Evolutionary conservation across 2,888 invertebrate genomes (phyloP).

Genomic region (Timandra comae): DNA sequence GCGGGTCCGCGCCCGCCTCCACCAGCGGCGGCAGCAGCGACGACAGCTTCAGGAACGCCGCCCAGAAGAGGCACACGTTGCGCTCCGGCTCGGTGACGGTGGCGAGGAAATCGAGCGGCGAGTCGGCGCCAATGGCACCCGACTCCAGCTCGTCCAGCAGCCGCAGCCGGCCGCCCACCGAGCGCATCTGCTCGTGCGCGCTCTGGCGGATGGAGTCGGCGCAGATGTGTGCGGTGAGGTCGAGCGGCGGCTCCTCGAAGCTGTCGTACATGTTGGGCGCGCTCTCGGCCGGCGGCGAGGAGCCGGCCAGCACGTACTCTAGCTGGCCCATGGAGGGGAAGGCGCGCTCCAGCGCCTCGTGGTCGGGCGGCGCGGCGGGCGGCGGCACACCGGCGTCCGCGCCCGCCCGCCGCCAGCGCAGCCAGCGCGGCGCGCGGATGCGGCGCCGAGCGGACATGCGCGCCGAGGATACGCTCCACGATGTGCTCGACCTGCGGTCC

Average conservation of each 20-base stretch:
- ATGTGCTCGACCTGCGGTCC: slow-evolving; percentile 4
- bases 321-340: slow-evolving; percentile 81
- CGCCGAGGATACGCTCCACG: slow-evolving; percentile 46
- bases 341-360: slow-evolving; percentile 79
- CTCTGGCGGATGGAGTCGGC: slow-evolving; percentile 84
- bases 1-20: slow-evolving; percentile 81
- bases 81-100: slow-evolving; percentile 80
- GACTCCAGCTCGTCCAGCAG: slow-evolving; percentile 85
- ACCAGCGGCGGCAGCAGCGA: slow-evolving; percentile 80
- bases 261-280: slow-evolving; percentile 89
- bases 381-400: slow-evolving; percentile 36
- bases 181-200: slow-evolving; percentile 84
- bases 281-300: slow-evolving; percentile 87
- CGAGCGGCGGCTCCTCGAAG: slow-evolving; percentile 83
- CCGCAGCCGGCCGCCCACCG: slow-evolving; percentile 80
- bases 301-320: slow-evolving; percentile 87
- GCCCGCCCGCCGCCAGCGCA: slow-evolving; percentile 44
- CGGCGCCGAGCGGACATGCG: slow-evolving; percentile 65
- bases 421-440: slow-evolving; percentile 61
- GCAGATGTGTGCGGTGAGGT: slow-evolving; percentile 84
- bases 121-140: slow-evolving; percentile 78
- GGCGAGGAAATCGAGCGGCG: slow-evolving; percentile 68
- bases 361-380: slow-evolving; percentile 41
- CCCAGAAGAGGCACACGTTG: slow-evolving; percentile 84
- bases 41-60: slow-evolving; percentile 82